Conservation (phyloP, 2,888 invertebrate genomes). For the Rhagonycha fulva region DNA sequence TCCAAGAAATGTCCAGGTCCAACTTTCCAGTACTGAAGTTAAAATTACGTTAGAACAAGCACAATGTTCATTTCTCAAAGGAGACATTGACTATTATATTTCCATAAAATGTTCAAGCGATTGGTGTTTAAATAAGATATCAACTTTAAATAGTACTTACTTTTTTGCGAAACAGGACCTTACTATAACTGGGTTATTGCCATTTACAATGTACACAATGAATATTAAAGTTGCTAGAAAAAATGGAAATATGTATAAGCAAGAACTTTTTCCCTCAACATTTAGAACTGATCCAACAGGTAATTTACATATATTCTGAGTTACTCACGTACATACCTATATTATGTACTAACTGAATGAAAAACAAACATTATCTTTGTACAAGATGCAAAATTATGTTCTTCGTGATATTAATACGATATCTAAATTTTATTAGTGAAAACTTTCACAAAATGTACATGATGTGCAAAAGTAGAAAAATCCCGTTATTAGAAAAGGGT, state of each 20-base stretch:
- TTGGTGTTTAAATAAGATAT: slow-evolving; percentile 10
- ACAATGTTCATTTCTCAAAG: slow-evolving; percentile 8
- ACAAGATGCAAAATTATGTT: too few relatives aligned
- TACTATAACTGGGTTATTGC: slow-evolving; percentile 7
- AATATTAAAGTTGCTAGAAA: background rate
- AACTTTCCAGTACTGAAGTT: background rate
- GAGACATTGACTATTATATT: background rate
- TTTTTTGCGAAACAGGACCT: background rate
- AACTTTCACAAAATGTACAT: too few relatives aligned
- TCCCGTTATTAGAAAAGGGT: too few relatives aligned
- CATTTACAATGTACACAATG: slow-evolving; percentile 32
- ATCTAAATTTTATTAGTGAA: too few relatives aligned
- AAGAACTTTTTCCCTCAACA: background rate
- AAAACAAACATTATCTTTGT: too few relatives aligned
- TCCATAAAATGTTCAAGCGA: background rate
- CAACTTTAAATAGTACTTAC: background rate
- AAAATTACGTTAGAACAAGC: background rate
- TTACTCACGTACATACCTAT: too few relatives aligned
- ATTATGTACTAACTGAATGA: too few relatives aligned
- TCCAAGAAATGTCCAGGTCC: background rate
- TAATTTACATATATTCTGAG: slow-evolving; percentile 10
- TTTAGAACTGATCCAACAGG: slow-evolving; percentile 23
- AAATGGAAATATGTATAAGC: slow-evolving; percentile 10
- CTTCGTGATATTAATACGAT: too few relatives aligned
- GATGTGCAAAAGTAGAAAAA: too few relatives aligned